Evolutionary conservation across 1,140 invertebrate species (phyloP), one percentile per base, ranked within the genome.

Genomic region (Lepidurus couesii): DNA sequence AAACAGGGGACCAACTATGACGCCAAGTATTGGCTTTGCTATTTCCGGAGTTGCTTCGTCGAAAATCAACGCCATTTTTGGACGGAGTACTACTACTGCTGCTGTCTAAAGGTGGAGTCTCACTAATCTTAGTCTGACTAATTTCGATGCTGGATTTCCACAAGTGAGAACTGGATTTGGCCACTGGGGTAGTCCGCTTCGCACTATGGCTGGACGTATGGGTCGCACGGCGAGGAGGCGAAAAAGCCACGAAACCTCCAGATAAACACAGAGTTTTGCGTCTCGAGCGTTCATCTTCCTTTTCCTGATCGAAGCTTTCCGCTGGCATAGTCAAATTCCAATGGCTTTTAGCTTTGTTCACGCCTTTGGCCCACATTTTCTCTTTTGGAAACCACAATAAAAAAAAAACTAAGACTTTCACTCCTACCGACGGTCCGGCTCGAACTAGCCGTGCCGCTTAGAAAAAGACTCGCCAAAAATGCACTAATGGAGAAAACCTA

Each of bases 321-420:
- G n/a, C 16, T 21, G 53, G 34, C 34, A 34, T 3, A 34, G 34
- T 21, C 53, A 65, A 65, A 21, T 65, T 65, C 53, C 53, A 65
- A 7, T 65, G n/a, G 53, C 53, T 65, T 65, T 65, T 65, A 13
- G 53, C 53, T 65, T 65, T 65, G 53, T n/a, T 65, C 53, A 13
- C 53, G 21, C 53, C 21, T 65, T 65, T 65, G 53, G 53, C 53
- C 53, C 53, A 65, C 53, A 65, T 65, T 65, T 65, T 65, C 53
- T 65, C 21, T 21, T 65, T 65, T 65, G 16, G 16, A 65, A 65
- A n/a, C 21, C 16, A 65, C 53, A 65, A n/a, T 21, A 3, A 7
- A 65, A 65, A 65, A 65, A 7, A n/a, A 21, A n/a, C 9, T 21
- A 65, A 65, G 21, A 21, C 13, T 65, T 65, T 16, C 16, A 7